Evolutionary conservation across 2,797 vertebrate species (phyloP), one percentile per base, ranked within the genome.

Genomic region (Parambassis ranga): DNA sequence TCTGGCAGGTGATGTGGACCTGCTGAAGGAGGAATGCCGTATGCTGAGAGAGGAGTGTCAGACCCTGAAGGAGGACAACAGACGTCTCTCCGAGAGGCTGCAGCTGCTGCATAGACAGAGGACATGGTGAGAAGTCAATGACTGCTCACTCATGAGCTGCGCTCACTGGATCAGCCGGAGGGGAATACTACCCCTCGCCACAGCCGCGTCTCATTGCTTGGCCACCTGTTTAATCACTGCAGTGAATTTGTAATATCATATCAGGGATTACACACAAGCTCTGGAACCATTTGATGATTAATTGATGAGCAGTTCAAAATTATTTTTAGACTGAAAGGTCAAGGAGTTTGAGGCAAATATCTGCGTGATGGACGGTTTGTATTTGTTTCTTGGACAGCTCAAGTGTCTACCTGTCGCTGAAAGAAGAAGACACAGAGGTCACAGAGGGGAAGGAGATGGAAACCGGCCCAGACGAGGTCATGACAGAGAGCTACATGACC

Each of bases 1-100:
- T 49, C 66, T 10, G 32, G 58, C 84, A 96, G 96, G 93, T 77
- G 94, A 96, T 18, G 70, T 95, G 53, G 89, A 82, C 49, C 84
- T 89, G 26, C 78, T 95, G 77, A 92, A 82, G 79, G 91, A 90
- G 39, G 92, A 94, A 68, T 94, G 92, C 65, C 85, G 79, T 33
- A 82, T 72, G 20, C 91, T 97, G 81, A 92, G 67, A 31, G 90
- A 92, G 39, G 92, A 94, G 65, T 94, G 92, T 84, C 87, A 84
- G 69, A 84, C 85, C 33, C 91, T 97, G 84, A 94, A 86, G 38
- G 90, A 93, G 43, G 94, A 93, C 75, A 96, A 97, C 92, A 90
- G 85, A 48, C 90, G 89, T 42, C 86, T 94, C 52, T 82, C 92
- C 1, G 91, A 94, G 18, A 90, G 87, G 58, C 92, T 96, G 51